Conservation (phyloP, 2,797 vertebrate genomes). For the Glyptemys insculpta region DNA sequence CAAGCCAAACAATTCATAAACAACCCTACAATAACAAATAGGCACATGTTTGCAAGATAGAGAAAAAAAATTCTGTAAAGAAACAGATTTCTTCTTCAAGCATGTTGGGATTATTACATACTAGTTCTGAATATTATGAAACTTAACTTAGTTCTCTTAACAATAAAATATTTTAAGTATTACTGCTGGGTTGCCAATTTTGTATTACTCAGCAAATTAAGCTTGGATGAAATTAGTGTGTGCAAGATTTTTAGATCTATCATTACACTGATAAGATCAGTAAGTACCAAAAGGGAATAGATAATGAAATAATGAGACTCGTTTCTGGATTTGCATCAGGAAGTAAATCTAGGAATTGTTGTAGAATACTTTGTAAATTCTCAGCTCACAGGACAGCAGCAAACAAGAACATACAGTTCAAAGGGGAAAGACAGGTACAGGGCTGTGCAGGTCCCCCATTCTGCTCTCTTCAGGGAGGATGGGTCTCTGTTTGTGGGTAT, state of each 20-base stretch:
- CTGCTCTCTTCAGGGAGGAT: rapidly evolving
- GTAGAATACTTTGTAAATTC: background rate
- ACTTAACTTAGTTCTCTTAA: background rate
- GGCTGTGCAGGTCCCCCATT: background rate
- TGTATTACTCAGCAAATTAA: background rate
- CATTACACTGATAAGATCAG: background rate
- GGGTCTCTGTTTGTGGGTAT: background rate
- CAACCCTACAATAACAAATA: background rate
- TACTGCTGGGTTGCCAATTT: slow-evolving; percentile 1
- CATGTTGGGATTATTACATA: background rate
- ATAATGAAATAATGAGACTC: background rate
- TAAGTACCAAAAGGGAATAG: background rate
- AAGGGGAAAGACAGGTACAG: background rate
- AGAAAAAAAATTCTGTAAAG: background rate
- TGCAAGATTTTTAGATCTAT: background rate
- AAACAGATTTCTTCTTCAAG: background rate
- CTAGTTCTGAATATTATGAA: background rate
- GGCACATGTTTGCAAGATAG: background rate
- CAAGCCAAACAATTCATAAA: background rate
- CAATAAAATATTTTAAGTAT: background rate
- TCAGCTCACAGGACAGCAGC: background rate
- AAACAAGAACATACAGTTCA: background rate
- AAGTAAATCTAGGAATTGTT: background rate
- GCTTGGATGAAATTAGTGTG: background rate
- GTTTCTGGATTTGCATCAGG: background rate